phyloP scores from a whole-genome alignment of 1,140 invertebrate species.

The Wiebesia pumilae region DNA sequence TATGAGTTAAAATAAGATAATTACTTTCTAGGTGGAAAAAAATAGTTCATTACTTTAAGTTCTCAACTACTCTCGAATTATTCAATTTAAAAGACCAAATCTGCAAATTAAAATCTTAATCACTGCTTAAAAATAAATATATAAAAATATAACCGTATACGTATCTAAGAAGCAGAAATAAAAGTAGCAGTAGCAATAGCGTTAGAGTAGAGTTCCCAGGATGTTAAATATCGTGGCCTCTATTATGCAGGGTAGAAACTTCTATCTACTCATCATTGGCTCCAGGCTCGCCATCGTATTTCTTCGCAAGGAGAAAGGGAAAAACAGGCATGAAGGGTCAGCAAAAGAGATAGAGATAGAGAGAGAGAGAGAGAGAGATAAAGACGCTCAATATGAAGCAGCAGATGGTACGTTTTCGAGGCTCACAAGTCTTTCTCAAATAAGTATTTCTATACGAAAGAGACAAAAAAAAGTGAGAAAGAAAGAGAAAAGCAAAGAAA shows the following conservation, averaged over 20 bases:
- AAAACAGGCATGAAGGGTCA: not conserved
- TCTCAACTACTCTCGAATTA: too few relatives aligned
- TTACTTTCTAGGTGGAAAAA: not conserved
- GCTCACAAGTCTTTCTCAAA: not conserved
- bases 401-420: constrained; percentile 42
- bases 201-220: not conserved
- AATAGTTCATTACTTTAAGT: too few relatives aligned
- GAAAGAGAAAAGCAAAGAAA: not conserved
- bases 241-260: not conserved
- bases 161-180: not conserved
- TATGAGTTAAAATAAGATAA: too few relatives aligned
- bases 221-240: not conserved
- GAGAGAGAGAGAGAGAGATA: not conserved
- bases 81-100: too few relatives aligned
- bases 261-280: not conserved
- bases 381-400: not conserved
- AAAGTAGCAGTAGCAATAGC: not conserved
- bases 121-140: too few relatives aligned
- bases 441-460: not conserved
- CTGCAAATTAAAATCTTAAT: too few relatives aligned
- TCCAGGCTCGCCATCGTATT: not conserved
- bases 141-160: not conserved
- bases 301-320: not conserved
- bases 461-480: not conserved
- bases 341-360: not conserved